phyloP scores from a whole-genome alignment of 2,888 invertebrate genomes.

The Eupithecia dodoneata region DNA sequence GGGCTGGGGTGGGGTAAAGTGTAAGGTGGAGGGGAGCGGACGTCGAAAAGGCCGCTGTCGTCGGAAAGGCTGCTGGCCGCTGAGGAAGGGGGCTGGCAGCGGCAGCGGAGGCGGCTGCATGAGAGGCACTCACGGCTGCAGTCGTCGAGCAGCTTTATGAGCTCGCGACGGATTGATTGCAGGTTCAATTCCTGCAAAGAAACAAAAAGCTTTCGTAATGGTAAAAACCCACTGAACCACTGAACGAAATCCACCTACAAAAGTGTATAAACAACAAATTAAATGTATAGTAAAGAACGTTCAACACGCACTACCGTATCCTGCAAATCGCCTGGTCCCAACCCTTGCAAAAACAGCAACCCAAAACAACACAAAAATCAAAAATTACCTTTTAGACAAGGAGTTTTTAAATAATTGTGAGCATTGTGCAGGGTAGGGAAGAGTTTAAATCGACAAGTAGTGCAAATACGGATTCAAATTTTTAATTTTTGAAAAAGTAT shows the following conservation, averaged over 20 bases:
- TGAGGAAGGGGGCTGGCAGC: constrained; percentile 40
- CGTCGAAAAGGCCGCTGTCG: constrained; percentile 23
- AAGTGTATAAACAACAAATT: too few species aligned
- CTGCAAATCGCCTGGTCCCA: too few species aligned
- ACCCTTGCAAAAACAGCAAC: too few species aligned
- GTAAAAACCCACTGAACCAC: too few species aligned
- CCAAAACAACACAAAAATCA: too few species aligned
- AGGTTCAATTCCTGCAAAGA: constrained; percentile 57
- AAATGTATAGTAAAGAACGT: too few species aligned
- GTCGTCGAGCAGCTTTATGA: constrained; percentile 51
- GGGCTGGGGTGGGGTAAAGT: constrained; percentile 41
- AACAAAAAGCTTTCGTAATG: background rate
- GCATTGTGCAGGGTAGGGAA: too few species aligned
- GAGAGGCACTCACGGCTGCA: constrained; percentile 48
- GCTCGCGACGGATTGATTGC: constrained; percentile 49
- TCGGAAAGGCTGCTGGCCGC: constrained; percentile 37
- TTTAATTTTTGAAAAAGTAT: background rate
- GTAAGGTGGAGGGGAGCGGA: constrained; percentile 43
- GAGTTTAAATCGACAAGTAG: too few species aligned
- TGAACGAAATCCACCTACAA: background rate
- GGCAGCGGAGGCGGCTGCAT: constrained; percentile 52
- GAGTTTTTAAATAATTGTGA: too few species aligned
- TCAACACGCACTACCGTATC: too few species aligned
- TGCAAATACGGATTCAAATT: too few species aligned
- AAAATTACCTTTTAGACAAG: too few species aligned